Percentiles rank a stretch among this genome's conserved stretches.
These are phyloP conservation scores for Craniophora ligustri DNA, from an alignment of 2,888 invertebrate genomes.

Conservation along the genomic window DNA sequence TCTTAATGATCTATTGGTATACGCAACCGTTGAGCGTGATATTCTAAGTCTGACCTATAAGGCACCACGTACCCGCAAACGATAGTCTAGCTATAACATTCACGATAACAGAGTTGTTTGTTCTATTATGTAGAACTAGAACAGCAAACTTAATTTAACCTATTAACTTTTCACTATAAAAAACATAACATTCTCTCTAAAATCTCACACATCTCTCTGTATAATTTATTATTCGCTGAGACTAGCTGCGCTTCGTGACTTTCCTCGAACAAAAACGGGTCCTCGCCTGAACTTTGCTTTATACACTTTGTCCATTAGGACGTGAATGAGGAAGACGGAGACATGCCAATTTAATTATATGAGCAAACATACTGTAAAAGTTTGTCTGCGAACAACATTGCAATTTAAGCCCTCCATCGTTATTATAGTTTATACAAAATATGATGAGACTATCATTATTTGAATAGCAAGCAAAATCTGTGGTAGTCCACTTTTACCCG, in stretches of 20 bases:
- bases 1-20: no score
- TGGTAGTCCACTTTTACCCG: no score
- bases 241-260: constrained; percentile 30
- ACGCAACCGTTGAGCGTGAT: no score
- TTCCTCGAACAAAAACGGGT: constrained; percentile 38
- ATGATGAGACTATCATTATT: no score
- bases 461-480: no score
- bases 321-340: constrained; percentile 43
- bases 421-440: no score
- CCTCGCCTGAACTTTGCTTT: constrained; percentile 47
- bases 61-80: no score
- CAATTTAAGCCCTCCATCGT: constrained; percentile 2
- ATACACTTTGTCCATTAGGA: constrained; percentile 49
- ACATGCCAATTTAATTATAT: constrained; percentile 43
- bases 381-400: constrained; percentile 3
- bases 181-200: constrained; percentile 7
- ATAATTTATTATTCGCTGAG: constrained; percentile 22
- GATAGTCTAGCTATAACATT: no score
- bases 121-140: no score
- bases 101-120: no score
- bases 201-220: constrained; percentile 17
- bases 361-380: constrained; percentile 35
- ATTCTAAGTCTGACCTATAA: no score
- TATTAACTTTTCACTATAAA: background rate
- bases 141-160: background rate